Evolutionary conservation across 2,797 vertebrate species (phyloP).

Genomic region (Peromyscus attwateri): DNA sequence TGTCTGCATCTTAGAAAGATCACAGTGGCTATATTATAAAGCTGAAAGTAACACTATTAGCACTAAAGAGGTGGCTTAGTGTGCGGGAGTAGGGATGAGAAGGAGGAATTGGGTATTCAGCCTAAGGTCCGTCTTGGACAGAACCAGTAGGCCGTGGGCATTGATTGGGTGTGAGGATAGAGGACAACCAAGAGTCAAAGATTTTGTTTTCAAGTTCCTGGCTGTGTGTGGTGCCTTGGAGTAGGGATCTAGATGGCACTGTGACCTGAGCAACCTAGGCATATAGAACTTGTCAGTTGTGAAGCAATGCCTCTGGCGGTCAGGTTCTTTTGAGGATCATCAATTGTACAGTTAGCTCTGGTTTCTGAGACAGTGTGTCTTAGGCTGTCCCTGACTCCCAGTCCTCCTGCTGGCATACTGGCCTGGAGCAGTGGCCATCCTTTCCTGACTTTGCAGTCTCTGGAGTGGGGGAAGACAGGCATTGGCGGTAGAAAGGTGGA

Average conservation of each 20-base stretch:
- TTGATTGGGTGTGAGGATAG: background rate
- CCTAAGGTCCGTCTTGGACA: background rate
- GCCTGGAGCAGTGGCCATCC: background rate
- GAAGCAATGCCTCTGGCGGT: background rate
- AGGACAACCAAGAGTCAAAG: background rate
- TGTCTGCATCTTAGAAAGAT: slow-evolving; percentile 13
- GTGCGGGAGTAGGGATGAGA: background rate
- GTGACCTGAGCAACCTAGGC: background rate
- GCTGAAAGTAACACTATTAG: slow-evolving; percentile 26
- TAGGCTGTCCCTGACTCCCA: background rate
- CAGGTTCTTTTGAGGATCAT: background rate
- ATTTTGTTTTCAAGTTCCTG: background rate
- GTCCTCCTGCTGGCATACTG: background rate
- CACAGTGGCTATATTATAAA: background rate
- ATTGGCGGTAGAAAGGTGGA: background rate
- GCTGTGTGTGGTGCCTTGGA: background rate
- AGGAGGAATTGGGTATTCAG: background rate
- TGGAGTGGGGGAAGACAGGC: background rate
- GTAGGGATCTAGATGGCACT: slow-evolving; percentile 14
- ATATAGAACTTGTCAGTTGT: background rate
- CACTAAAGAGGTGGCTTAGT: slow-evolving; percentile 5
- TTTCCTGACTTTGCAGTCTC: background rate
- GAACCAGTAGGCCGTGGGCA: background rate
- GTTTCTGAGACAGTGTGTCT: background rate
- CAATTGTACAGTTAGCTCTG: background rate